Evolutionary conservation across 1,140 invertebrate genomes (phyloP).

Genomic region (Melipona quadrifasciata): DNA sequence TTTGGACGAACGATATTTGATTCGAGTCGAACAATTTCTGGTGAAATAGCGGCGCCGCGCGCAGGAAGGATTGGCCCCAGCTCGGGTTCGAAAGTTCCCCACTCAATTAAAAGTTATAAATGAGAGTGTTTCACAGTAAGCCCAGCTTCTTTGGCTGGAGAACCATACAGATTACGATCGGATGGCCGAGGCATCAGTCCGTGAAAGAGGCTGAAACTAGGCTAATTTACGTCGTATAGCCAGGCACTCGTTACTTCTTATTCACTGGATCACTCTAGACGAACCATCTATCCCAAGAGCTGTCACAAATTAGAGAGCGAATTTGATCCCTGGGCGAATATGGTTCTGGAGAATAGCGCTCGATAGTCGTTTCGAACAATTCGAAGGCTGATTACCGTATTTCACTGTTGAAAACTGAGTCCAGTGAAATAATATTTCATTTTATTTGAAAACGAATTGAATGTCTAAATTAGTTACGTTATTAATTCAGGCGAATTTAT

Average conservation of each 20-base stretch:
- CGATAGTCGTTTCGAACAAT: too few relatives aligned
- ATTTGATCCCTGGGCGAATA: too few relatives aligned
- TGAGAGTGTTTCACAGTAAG: slow-evolving; percentile 61
- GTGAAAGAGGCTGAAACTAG: slow-evolving; percentile 40
- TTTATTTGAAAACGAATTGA: too few relatives aligned
- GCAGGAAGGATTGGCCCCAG: slow-evolving; percentile 36
- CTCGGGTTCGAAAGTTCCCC: slow-evolving; percentile 57
- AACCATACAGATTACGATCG: slow-evolving; percentile 38
- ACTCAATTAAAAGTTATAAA: slow-evolving; percentile 73
- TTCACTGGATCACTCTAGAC: too few relatives aligned
- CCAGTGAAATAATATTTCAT: too few relatives aligned
- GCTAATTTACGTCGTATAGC: slow-evolving; percentile 32
- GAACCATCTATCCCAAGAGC: too few relatives aligned
- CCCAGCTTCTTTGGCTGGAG: slow-evolving; percentile 48
- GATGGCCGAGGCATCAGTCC: slow-evolving; percentile 29
- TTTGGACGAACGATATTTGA: slow-evolving; percentile 21
- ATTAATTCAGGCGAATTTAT: too few relatives aligned
- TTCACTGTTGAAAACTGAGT: too few relatives aligned
- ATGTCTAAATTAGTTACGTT: too few relatives aligned
- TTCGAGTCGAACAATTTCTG: slow-evolving; percentile 39
- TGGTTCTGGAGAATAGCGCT: too few relatives aligned
- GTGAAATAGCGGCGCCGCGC: slow-evolving; percentile 7
- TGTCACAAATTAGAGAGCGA: too few relatives aligned
- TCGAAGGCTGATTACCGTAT: too few relatives aligned
- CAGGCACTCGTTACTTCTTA: not conserved